Conservation (phyloP, 2,888 invertebrate species). For the Heliconius erato region DNA sequence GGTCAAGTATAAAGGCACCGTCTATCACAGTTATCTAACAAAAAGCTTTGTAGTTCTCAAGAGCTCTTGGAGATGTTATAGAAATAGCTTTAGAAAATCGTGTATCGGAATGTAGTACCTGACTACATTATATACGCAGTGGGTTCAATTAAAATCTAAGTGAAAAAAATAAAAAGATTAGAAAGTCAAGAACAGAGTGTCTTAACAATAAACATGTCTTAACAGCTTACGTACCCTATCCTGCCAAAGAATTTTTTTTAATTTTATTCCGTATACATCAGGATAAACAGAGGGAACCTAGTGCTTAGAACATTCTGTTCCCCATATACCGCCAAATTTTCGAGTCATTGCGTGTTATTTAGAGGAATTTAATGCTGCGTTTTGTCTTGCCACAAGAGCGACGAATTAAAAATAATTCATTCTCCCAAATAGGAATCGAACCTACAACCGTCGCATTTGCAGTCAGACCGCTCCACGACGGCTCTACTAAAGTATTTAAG, state of each 20-base stretch:
- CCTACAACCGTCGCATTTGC: not conserved
- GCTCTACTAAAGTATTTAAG: too few species aligned
- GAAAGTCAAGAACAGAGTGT: too few species aligned
- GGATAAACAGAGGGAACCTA: too few species aligned
- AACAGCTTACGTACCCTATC: too few species aligned
- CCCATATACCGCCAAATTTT: too few species aligned
- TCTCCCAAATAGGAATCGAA: not conserved
- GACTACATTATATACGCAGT: too few species aligned
- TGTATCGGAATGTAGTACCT: not conserved
- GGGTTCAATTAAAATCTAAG: too few species aligned
- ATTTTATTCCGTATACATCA: too few species aligned
- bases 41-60: slow-evolving; percentile 11
- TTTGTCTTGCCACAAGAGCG: not conserved
- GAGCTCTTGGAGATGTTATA: not conserved
- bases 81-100: not conserved
- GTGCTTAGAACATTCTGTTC: too few species aligned
- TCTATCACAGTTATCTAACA: slow-evolving; percentile 16
- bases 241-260: too few species aligned
- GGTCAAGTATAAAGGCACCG: slow-evolving; percentile 20
- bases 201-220: too few species aligned
- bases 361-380: not conserved
- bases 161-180: too few species aligned
- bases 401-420: not conserved
- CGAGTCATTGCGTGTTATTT: not conserved
- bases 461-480: not conserved